Conservation (phyloP, 2,113 vertebrate species). For the Tiliqua scincoides region DNA sequence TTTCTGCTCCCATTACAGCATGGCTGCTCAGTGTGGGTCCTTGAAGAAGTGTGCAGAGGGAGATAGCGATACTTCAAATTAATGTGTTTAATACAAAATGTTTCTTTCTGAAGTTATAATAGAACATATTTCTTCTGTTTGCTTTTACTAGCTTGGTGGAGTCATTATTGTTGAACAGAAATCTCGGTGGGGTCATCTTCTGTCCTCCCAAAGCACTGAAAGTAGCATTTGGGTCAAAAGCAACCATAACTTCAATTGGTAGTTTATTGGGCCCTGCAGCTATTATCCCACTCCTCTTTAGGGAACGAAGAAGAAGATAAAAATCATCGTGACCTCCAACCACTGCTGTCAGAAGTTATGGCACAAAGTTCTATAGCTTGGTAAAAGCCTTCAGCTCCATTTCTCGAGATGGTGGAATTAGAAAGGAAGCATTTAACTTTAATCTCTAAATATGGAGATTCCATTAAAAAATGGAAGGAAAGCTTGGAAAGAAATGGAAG, state of each 20-base stretch:
- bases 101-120: constrained; percentile 35
- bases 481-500: too few relatives aligned
- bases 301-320: constrained; percentile 21
- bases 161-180: constrained; percentile 44
- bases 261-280: constrained; percentile 55
- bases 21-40: constrained; percentile 54
- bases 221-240: constrained; percentile 58
- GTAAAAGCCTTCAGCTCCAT: not conserved
- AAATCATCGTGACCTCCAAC: constrained; percentile 37
- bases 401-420: too few relatives aligned
- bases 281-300: constrained; percentile 51
- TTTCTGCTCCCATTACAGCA: constrained; percentile 54
- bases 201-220: constrained; percentile 56
- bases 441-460: too few relatives aligned
- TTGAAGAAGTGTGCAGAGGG: constrained; percentile 39
- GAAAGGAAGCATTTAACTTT: too few relatives aligned
- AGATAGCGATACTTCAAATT: constrained; percentile 49
- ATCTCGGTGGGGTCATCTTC: constrained; percentile 51
- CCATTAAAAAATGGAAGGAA: too few relatives aligned
- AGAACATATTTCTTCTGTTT: constrained; percentile 23
- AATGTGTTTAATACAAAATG: constrained; percentile 49
- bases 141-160: constrained; percentile 28
- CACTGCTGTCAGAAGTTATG: not conserved
- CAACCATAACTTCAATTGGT: constrained; percentile 46
- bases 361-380: not conserved